Conservation (phyloP, 2,113 vertebrate species). For the Pelvicachromis taeniatus region DNA sequence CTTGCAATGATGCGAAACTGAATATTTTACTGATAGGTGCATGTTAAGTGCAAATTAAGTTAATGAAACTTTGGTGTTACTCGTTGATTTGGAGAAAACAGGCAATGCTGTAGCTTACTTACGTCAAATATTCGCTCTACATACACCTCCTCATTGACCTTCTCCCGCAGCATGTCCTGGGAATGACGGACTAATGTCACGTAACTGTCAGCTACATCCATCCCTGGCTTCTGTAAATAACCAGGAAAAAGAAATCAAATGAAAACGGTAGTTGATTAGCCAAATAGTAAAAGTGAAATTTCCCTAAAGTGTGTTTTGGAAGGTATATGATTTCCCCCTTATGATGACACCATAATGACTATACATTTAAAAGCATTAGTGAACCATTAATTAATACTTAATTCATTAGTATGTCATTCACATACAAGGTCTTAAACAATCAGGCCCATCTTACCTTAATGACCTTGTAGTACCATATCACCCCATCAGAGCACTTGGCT, state of each 20-base stretch:
- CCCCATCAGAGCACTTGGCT: no score
- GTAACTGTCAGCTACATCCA: constrained; percentile 97
- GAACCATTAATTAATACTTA: background rate
- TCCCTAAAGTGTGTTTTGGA: background rate
- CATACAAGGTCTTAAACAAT: no score
- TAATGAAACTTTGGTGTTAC: background rate
- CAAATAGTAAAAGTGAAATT: background rate
- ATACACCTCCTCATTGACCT: constrained; percentile 99
- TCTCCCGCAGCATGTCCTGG: constrained; percentile 98
- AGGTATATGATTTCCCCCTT: background rate
- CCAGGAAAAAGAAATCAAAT: background rate
- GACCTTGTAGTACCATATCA: no score
- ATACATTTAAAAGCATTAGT: background rate
- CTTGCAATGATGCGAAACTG: background rate
- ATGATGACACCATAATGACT: background rate
- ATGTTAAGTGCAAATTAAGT: background rate
- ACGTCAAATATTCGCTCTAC: constrained; percentile 99
- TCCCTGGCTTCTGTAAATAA: constrained; percentile 88
- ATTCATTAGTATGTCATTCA: background rate
- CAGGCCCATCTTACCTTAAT: no score
- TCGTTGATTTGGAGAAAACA: background rate
- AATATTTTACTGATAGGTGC: background rate
- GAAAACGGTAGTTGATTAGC: background rate
- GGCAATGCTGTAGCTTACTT: constrained; percentile 70
- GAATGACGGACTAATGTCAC: constrained; percentile 98